Conservation (phyloP, 2,797 vertebrate genomes). For the Parambassis ranga region DNA sequence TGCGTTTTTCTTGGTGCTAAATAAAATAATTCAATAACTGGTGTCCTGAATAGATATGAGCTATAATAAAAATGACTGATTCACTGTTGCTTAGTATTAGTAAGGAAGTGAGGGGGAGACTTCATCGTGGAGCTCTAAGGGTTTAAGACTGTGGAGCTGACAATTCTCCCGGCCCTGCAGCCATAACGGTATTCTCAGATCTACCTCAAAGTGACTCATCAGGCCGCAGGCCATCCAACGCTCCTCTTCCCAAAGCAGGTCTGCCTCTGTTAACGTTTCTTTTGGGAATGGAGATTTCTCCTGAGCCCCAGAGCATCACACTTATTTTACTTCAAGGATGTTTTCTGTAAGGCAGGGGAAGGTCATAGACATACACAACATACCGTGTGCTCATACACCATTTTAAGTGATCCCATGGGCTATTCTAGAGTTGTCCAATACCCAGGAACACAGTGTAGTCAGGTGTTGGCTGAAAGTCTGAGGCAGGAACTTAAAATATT, state of each 20-base stretch:
- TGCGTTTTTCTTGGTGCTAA: neutral
- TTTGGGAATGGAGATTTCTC: slow-evolving; percentile 58
- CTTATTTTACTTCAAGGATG: slow-evolving; percentile 61
- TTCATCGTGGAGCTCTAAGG: slow-evolving; percentile 42
- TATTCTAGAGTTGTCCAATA: neutral
- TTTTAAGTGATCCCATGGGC: slow-evolving; percentile 49
- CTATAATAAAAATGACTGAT: slow-evolving; percentile 42
- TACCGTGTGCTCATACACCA: slow-evolving; percentile 34
- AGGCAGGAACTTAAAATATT: neutral
- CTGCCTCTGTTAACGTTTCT: slow-evolving; percentile 55
- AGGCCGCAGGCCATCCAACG: slow-evolving; percentile 44
- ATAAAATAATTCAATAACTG: slow-evolving; percentile 36
- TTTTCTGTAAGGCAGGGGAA: slow-evolving; percentile 50
- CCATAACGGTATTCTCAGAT: slow-evolving; percentile 65
- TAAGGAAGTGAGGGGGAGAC: slow-evolving; percentile 26
- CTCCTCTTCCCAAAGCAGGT: slow-evolving; percentile 50
- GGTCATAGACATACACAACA: slow-evolving; percentile 43
- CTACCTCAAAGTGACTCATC: slow-evolving; percentile 74
- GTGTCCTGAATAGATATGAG: slow-evolving; percentile 31
- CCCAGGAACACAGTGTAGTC: slow-evolving; percentile 7
- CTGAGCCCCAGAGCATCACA: slow-evolving; percentile 51
- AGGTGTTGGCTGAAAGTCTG: neutral
- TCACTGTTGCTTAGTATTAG: slow-evolving; percentile 58
- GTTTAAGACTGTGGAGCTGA: slow-evolving; percentile 53
- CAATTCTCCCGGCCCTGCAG: slow-evolving; percentile 64